Conservation (phyloP, 1,140 invertebrate species). For the Halesus radiatus region DNA sequence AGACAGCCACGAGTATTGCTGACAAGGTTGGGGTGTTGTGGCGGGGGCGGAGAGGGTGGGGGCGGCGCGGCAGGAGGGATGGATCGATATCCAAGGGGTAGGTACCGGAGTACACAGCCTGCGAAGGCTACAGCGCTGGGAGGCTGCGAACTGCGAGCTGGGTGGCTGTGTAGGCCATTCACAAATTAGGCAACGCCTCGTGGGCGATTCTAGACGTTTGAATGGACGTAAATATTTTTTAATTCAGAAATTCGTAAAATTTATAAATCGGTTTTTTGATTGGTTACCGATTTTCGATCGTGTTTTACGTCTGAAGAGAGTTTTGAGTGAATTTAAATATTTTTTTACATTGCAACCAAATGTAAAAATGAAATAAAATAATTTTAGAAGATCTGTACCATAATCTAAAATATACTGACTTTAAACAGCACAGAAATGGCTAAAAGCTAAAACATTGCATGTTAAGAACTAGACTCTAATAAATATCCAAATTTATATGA, state of each 20-base stretch:
- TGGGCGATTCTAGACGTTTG: not conserved
- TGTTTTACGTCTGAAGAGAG: no score
- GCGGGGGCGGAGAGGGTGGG: not conserved
- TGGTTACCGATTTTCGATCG: no score
- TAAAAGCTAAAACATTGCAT: no score
- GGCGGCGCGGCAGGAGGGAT: not conserved
- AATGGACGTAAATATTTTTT: not conserved
- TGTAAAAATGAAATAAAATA: no score
- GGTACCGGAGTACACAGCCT: conserved; percentile 8
- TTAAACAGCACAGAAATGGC: no score
- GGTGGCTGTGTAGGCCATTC: conserved; percentile 9
- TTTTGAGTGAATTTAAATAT: no score
- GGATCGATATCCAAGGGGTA: conserved; percentile 10
- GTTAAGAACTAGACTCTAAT: no score
- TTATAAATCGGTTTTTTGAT: not conserved
- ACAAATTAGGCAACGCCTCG: conserved; percentile 18
- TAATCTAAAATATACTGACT: no score
- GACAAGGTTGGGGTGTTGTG: not conserved
- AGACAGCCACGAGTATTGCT: conserved; percentile 19
- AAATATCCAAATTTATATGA: no score
- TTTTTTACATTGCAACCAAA: no score
- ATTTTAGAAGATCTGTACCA: no score
- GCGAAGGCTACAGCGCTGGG: not conserved
- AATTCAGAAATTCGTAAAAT: not conserved
- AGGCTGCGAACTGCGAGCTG: not conserved